Conservation (phyloP, 2,888 invertebrate genomes). For the Drosophila falleni region DNA sequence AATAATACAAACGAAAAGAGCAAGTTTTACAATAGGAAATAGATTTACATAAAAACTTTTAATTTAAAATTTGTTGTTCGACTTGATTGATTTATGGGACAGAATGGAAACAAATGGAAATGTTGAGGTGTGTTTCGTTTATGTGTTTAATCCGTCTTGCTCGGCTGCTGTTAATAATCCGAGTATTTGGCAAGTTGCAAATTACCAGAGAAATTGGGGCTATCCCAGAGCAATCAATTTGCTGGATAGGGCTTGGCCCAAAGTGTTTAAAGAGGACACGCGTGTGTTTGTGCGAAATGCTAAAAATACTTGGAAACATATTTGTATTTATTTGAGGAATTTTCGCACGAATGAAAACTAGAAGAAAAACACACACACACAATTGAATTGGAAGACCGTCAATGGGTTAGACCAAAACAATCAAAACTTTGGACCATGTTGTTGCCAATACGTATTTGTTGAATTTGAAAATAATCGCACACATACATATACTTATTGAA, state of each 20-base stretch:
- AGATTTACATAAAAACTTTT: slow-evolving; percentile 5
- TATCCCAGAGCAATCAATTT: slow-evolving; percentile 24
- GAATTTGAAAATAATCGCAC: slow-evolving; percentile 50
- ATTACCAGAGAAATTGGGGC: slow-evolving; percentile 6
- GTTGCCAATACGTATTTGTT: slow-evolving; percentile 34
- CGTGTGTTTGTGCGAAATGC: slow-evolving; percentile 6
- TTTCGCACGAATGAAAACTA: slow-evolving; percentile 29
- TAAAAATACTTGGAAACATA: slow-evolving; percentile 32
- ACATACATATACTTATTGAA: slow-evolving; percentile 11
- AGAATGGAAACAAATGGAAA: slow-evolving; percentile 16
- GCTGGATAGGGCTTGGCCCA: slow-evolving; percentile 10
- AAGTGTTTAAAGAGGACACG: slow-evolving; percentile 4
- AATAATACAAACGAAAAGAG: not conserved
- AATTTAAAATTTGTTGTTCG: not conserved
- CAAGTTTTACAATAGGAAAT: slow-evolving; percentile 3
- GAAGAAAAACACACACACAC: slow-evolving; percentile 4
- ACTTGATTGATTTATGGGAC: slow-evolving; percentile 27
- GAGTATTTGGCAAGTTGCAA: slow-evolving; percentile 29
- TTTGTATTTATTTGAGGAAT: slow-evolving; percentile 29
- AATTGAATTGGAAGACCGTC: slow-evolving; percentile 25
- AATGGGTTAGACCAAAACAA: slow-evolving; percentile 35
- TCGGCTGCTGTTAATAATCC: slow-evolving; percentile 6
- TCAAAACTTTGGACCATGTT: slow-evolving; percentile 17
- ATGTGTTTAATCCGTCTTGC: slow-evolving; percentile 16
- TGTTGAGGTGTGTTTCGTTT: slow-evolving; percentile 6